Base-by-base conservation (phyloP, 2,888 invertebrate genomes). In the Agrotis ipsilon region DNA sequence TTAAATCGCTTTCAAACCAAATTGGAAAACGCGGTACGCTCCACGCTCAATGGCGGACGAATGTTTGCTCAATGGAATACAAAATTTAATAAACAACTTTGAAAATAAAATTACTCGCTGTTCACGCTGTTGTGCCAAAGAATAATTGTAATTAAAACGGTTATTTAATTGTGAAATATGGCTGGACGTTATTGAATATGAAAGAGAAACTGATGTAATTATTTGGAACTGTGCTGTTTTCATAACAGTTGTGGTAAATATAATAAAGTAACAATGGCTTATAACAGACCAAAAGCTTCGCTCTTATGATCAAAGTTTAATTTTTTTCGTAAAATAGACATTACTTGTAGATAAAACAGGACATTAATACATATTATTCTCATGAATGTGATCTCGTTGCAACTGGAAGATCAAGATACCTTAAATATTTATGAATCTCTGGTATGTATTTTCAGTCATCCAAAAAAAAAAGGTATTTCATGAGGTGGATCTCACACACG, bases 1-100 rank as follows among this genome's bases (percentile, higher is more conserved):
- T 95, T 91, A 93, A 94, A 93, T 92, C 90, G 90, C 90, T 89
- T 92, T 91, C 88, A 89, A 87, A 84, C 88, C 73, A 90, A 93
- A 94, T 93, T 92, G 92, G 88, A 91, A 91, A 90, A 88, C 87
- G 85, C 85, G 82, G 78, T 80, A 80, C 85, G 80, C 75, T 71
- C 60, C 67, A 72, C 83, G 82, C 86, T 78, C 81, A 85, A 85
- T 75, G 69, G 43, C 70, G 49, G 55, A 75, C 66, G 63, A 73
- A 68, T 67, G 75, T 83, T 84, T 80, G 79, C 71, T 78, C 81
- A 83, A 80, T 83, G 80, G 79, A 84, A 82, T 81, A 77, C 78
- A 77, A 78, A 78, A 80, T 83, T 76, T 81, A 76, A 84, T 82
- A 84, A 69, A 81, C 80, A 77, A 78, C 54, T 71, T 68, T 58